These are phyloP conservation scores for Manis javanica DNA, from an alignment of 2,797 vertebrate genomes.

Conservation along the genomic window DNA sequence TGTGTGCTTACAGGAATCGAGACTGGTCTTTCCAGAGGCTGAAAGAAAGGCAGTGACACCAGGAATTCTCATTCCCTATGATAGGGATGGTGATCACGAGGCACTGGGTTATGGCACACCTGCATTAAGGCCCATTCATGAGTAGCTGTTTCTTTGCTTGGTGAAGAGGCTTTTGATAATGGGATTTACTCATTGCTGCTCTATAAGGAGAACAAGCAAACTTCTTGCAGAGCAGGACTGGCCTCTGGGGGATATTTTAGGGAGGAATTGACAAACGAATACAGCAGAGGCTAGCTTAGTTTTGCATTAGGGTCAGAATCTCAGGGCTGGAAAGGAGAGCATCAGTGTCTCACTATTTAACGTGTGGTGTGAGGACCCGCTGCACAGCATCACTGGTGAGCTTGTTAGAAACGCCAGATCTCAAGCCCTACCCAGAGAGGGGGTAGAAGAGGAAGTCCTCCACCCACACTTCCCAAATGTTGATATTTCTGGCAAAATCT, in stretches of 20 bases:
- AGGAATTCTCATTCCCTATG: neutral
- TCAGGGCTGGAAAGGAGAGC: neutral
- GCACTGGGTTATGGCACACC: neutral
- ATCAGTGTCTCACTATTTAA: neutral
- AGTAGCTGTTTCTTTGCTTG: neutral
- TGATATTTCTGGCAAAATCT: neutral
- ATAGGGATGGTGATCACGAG: fast-evolving
- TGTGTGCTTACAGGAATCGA: neutral
- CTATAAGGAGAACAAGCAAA: neutral
- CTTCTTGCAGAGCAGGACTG: neutral
- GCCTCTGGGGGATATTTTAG: neutral
- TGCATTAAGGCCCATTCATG: neutral
- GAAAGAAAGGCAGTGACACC: neutral
- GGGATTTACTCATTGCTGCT: neutral
- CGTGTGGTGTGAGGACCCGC: neutral
- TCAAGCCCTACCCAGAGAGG: neutral
- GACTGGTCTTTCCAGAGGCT: neutral
- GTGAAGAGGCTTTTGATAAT: neutral
- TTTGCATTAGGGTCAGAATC: neutral
- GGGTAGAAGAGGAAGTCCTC: neutral
- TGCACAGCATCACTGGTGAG: no score
- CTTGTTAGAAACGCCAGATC: neutral
- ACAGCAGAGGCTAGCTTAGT: neutral
- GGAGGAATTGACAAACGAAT: neutral
- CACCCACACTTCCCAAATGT: neutral